phyloP scores from a whole-genome alignment of 2,888 invertebrate genomes.

The Iselma pallidipennis region DNA sequence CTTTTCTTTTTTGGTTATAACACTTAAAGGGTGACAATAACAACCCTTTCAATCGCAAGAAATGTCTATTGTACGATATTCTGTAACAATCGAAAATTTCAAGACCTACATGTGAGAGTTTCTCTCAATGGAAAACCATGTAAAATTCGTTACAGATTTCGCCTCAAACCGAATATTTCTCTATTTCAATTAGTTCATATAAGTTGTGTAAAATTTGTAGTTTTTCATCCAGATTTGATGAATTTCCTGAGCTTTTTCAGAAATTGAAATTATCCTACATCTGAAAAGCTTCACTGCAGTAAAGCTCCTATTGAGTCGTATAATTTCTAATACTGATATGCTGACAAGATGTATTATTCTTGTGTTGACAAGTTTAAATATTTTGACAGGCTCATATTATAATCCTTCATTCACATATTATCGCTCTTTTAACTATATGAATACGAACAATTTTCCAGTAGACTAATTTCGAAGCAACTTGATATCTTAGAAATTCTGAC shows the following conservation, averaged over 20 bases:
- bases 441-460: background rate
- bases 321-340: background rate
- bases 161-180: too few species aligned
- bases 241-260: too few species aligned
- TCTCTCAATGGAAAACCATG: background rate
- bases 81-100: background rate
- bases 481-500: background rate
- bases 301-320: too few species aligned
- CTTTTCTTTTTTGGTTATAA: background rate
- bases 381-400: background rate
- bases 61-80: background rate
- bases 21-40: background rate
- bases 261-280: too few species aligned
- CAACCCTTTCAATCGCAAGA: background rate
- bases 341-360: background rate
- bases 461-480: background rate
- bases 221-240: too few species aligned
- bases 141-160: background rate
- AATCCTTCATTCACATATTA: background rate
- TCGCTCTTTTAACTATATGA: background rate
- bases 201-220: too few species aligned
- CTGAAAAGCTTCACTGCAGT: background rate
- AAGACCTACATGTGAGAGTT: background rate
- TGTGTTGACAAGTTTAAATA: background rate
- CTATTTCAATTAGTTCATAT: too few species aligned